These are phyloP conservation scores for Sylvietta virens DNA, from an alignment of 2,113 vertebrate species.

Conservation along the genomic window DNA sequence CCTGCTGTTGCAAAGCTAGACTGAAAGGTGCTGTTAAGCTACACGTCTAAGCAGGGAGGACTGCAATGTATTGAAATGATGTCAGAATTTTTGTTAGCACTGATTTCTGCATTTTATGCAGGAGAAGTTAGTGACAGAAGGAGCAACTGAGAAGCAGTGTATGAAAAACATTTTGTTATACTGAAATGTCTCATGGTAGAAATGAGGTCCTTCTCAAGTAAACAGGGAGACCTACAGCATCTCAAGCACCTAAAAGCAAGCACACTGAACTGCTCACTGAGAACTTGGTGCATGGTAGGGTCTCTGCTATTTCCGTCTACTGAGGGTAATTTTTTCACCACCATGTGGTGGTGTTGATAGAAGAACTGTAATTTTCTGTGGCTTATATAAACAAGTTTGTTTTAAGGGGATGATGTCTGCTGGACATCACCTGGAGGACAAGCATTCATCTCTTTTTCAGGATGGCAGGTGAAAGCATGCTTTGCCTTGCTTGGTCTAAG, in stretches of 20 bases:
- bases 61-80: background rate
- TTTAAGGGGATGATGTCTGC: background rate
- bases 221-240: background rate
- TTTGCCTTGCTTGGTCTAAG: background rate
- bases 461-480: background rate
- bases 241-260: background rate
- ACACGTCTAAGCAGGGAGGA: background rate
- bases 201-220: background rate
- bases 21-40: background rate
- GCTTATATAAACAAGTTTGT: background rate
- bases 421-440: background rate
- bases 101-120: background rate
- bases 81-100: background rate
- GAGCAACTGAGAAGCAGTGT: background rate
- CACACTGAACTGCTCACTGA: background rate
- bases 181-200: background rate
- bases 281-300: background rate
- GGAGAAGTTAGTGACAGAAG: background rate
- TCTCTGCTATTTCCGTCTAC: background rate
- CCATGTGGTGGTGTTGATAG: fast-evolving
- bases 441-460: background rate
- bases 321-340: background rate
- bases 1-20: background rate
- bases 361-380: background rate
- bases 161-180: background rate